Evolutionary conservation across 92 coral and sea anemone genomes (phyloP), one percentile per base, ranked within the genome.

Genomic region (Palythoa caribaeorum): DNA sequence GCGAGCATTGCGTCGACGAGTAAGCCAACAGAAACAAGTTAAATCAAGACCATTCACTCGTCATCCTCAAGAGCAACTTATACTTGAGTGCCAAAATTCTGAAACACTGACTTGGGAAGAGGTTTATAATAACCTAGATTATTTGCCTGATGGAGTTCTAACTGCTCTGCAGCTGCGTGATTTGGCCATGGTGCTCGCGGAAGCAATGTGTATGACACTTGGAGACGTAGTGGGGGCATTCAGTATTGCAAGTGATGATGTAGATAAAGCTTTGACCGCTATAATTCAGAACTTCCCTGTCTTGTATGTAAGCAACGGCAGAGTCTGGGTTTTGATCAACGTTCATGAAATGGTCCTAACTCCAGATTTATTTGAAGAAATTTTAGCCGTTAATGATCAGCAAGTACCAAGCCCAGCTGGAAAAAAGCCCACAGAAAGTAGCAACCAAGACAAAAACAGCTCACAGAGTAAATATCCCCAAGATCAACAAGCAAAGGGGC

Each of bases 251-350:
- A 85, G 89, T 38, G 80, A 76, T 35, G 57, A 85, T 5, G 73
- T 74, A 47, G 83, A 55, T 48, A 57, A 85, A 66, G 83, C 74
- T 74, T 57, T 53, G 39, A 3, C 6, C 9, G 83, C 83, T n/a
- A 62, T 85, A 2, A 77, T 84, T 51, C 77, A 73, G 89, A 76
- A 74, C 57, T 85, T 85, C 38, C 89, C 89, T 59, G 83, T 85
- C 1, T 13, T 85, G 89, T 85, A 55, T 73, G 89, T 85, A n/a
- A 59, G 83, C 10, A 59, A 38, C 75, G 47, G 21, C 44, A 78
- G 55, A 74, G 72, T 66, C 40, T 16, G 35, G 20, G 79, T 65
- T 57, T 74, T 85, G 79, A 85, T 75, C 73, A 85, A 74, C 13
- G 38, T 74, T 57, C 83, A 85, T 54, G 83, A 74, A 39, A 57